phyloP scores from a whole-genome alignment of 64 coral and sea anemone genomes.

The Montipora sp. region DNA sequence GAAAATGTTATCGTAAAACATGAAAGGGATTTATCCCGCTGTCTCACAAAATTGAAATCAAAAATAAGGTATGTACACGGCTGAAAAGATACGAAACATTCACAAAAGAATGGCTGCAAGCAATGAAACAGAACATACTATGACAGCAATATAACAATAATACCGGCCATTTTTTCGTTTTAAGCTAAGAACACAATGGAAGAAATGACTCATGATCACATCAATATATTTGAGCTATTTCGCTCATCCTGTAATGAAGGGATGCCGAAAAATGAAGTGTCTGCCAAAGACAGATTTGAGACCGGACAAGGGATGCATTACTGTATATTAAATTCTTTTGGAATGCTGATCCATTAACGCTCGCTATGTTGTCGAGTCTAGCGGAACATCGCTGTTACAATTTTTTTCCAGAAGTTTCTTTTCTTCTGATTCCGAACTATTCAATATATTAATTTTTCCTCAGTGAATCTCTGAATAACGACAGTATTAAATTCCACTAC shows the following conservation, averaged over 20 bases:
- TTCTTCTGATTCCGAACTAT: neutral
- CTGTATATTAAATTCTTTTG: neutral
- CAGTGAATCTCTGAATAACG: neutral
- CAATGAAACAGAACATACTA: neutral
- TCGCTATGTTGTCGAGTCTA: neutral
- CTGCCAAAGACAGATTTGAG: neutral
- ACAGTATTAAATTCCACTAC: neutral
- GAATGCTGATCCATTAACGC: neutral
- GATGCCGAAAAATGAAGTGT: neutral
- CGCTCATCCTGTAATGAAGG: neutral
- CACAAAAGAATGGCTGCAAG: neutral
- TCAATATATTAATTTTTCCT: neutral
- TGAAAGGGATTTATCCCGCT: too few relatives aligned
- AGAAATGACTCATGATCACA: neutral
- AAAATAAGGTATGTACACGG: neutral
- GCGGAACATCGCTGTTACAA: neutral
- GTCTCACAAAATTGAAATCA: too few relatives aligned
- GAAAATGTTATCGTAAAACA: too few relatives aligned
- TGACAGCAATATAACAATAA: neutral
- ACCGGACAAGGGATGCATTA: neutral
- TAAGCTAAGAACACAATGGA: neutral
- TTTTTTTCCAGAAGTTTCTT: neutral
- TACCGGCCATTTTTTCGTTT: neutral
- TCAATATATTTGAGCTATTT: neutral
- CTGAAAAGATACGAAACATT: neutral